Evolutionary conservation across 35 echinoderm and acorn worm genomes (phyloP), one percentile per base, ranked within the genome.

Genomic region (Lytechinus pictus): DNA sequence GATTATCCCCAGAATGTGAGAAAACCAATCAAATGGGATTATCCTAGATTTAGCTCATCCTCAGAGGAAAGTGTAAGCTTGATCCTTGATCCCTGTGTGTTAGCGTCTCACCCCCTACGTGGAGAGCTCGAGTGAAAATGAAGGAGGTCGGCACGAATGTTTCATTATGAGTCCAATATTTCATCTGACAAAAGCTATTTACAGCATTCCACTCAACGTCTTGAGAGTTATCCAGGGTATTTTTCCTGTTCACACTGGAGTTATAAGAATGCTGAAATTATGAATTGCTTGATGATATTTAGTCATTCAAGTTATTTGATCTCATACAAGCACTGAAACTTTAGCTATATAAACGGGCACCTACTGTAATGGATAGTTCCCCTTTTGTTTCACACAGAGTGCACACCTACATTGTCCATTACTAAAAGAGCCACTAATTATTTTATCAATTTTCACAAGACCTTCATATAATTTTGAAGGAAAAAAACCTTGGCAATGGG

Each of bases 161-260:
- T 79, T n/a, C 19, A 24, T 79, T 16, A 79, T 79, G 24, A 79
- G 21, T 79, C 66, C 12, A 24, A 79, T 79, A 79, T 79, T n/a
- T 79, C 66, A 79, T 79, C 66, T 79, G 66, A 79, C 66, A 79
- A 79, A 24, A 79, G 66, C n/a, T 24, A 79, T 79, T 79, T 79
- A 7, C 66, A 79, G 21, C 66, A 79, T n/a, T 79, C 66, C 66
- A 79, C 66, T 79, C n/a, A 24, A 79, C n/a, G 66, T 79, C 66
- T 79, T 4, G 66, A 79, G 66, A n/a, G 66, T 24, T 24, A 6
- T 79, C 66, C 16, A 79, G 66, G 66, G 19, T 79, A 24, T 6
- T 79, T 8, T 14, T 24, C 66, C 66, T n/a, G 16, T 79, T 79
- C 16, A 16, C 66, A 79, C 66, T 79, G 6, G n/a, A 19, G 21